These are phyloP conservation scores for Peromyscus eremicus DNA, from an alignment of 2,797 vertebrate species.

Conservation along the genomic window DNA sequence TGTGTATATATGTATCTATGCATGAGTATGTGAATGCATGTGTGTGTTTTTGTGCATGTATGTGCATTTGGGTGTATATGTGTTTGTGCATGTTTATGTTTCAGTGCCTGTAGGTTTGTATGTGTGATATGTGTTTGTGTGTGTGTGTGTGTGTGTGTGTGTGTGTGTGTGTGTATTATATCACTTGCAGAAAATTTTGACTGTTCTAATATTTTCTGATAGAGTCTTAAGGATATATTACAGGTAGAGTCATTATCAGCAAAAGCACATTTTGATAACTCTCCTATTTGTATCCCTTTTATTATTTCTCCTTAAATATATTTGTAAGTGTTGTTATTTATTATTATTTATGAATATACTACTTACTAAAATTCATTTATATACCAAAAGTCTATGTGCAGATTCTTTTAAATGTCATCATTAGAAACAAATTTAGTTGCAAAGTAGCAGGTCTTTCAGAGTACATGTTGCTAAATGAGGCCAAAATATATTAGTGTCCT, in stretches of 20 bases:
- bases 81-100: background rate
- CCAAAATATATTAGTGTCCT: background rate
- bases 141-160: background rate
- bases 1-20: background rate
- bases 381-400: background rate
- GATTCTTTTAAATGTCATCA: background rate
- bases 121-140: background rate
- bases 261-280: background rate
- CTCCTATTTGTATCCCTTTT: background rate
- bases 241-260: background rate
- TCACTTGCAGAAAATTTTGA: background rate
- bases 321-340: background rate
- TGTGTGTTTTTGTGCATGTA: background rate
- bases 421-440: rapidly evolving
- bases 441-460: background rate
- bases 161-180: background rate
- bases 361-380: background rate
- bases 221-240: background rate
- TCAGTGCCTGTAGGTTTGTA: no score
- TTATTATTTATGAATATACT: background rate
- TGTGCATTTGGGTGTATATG: background rate
- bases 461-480: background rate
- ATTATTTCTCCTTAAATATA: background rate
- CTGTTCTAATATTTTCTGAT: background rate
- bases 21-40: background rate